Percentiles rank a stretch among this genome's conserved stretches.
Evolutionary conservation across 2,113 vertebrate species (phyloP).

Genomic region (Alouatta palliata): DNA sequence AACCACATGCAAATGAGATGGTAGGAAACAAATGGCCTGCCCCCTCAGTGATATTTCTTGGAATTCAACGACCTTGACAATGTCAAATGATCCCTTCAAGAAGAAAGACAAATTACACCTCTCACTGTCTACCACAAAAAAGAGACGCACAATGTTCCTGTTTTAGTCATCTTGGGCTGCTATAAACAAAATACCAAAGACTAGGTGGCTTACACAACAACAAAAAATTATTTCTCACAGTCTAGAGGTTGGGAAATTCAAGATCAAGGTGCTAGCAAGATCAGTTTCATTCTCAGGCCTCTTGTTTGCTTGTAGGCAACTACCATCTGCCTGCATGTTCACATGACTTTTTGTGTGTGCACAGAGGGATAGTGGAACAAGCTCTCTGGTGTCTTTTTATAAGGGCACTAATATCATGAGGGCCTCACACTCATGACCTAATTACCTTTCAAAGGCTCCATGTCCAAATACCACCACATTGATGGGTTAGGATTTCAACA

Average conservation of each 20-base stretch:
- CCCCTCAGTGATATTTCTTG: background rate
- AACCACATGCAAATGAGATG: background rate
- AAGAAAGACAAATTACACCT: background rate
- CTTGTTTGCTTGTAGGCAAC: background rate
- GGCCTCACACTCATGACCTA: background rate
- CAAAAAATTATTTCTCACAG: background rate
- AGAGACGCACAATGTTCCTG: background rate
- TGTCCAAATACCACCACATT: background rate
- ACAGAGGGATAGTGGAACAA: background rate
- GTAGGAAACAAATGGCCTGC: background rate
- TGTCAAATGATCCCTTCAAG: background rate
- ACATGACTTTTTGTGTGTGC: too few species aligned
- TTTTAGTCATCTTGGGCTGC: background rate
- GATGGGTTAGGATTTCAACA: background rate
- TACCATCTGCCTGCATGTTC: background rate
- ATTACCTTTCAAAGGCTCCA: background rate
- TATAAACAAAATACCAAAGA: background rate
- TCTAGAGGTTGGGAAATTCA: background rate
- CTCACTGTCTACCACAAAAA: background rate
- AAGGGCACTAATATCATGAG: background rate
- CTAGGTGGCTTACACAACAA: background rate
- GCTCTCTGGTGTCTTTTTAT: background rate
- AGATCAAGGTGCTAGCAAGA: background rate
- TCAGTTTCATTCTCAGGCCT: background rate
- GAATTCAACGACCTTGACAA: background rate